Conservation (phyloP, 2,113 vertebrate genomes). For the Thunnus maccoyii region DNA sequence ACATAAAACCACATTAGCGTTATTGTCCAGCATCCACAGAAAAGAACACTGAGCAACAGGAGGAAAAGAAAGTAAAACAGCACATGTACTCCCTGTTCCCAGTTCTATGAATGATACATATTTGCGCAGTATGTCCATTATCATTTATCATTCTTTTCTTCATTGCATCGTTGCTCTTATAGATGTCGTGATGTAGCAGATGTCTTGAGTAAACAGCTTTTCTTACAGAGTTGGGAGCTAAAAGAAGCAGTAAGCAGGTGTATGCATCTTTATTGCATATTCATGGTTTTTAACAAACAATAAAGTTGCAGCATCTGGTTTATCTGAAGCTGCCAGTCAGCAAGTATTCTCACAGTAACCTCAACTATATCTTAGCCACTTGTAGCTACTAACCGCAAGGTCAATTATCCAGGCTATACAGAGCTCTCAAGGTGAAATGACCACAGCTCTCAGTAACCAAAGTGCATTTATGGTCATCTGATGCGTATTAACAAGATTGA, state of each 20-base stretch:
- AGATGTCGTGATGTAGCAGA: neutral
- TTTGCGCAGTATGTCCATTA: constrained; percentile 6
- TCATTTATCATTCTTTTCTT: neutral
- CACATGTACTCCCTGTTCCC: neutral
- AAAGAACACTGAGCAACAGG: neutral
- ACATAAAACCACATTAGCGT: no score
- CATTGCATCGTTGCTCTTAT: neutral
- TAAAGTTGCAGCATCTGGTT: neutral
- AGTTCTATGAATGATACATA: neutral
- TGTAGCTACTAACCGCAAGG: constrained; percentile 26
- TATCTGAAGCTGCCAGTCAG: neutral
- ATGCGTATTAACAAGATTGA: constrained; percentile 11
- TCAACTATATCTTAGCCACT: constrained; percentile 24
- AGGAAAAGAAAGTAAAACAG: neutral
- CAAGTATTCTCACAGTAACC: neutral
- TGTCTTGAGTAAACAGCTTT: neutral
- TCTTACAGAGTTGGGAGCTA: neutral
- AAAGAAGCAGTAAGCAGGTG: neutral
- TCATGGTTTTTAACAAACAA: neutral
- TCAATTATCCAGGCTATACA: constrained; percentile 34
- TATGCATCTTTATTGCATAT: neutral
- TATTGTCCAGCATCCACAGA: no score
- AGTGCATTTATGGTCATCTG: constrained; percentile 39
- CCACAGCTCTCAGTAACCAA: constrained; percentile 1
- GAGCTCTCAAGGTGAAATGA: constrained; percentile 40